Evolutionary conservation across 2,113 vertebrate species (phyloP), one percentile per base, ranked within the genome.

Genomic region (Pluvialis apricaria): DNA sequence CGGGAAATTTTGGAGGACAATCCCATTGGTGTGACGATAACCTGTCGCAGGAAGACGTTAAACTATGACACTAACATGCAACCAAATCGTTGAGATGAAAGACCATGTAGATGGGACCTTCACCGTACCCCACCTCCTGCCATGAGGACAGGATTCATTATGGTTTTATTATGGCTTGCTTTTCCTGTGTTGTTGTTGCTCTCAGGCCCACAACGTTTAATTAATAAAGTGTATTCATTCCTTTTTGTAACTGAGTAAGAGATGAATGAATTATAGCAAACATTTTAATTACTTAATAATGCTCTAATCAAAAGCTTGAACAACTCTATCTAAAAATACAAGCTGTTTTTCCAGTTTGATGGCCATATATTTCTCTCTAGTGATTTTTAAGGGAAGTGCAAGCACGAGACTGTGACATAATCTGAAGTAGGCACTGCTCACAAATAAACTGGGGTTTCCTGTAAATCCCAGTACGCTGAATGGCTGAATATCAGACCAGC

Each of bases 271-370:
- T 79, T 82, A 79, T 6, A 25, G 57, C 16, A 95, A 94, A 90
- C 40, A 82, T 87, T 91, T 94, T 65, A 85, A 85, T 79, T 81
- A 49, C 64, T 87, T 71, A 89, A 68, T 55, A 86, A 82, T 47
- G 40, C 40, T 68, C 80, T 88, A 92, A 75, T 84, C 68, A 89
- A 96, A 91, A 92, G 45, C 15, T n/a, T 75, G 78, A 94, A 79
- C 29, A 82, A 57, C 44, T 47, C 38, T 64, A 42, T 62, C 60
- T 81, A n/a, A 51, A 78, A 90, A 70, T 45, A 49, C 13, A 90
- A 57, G 69, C 78, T 58, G 58, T 75, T 91, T 86, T 84, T 75
- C 38, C 77, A 72, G 21, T 76, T 42, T 64, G 31, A 80, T 45
- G 36, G 44, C 21, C 10, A 64, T 64, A 89, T 79, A 38, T 92